Evolutionary conservation across 2,888 invertebrate genomes (phyloP).

Genomic region (Adelognathus sp.): DNA sequence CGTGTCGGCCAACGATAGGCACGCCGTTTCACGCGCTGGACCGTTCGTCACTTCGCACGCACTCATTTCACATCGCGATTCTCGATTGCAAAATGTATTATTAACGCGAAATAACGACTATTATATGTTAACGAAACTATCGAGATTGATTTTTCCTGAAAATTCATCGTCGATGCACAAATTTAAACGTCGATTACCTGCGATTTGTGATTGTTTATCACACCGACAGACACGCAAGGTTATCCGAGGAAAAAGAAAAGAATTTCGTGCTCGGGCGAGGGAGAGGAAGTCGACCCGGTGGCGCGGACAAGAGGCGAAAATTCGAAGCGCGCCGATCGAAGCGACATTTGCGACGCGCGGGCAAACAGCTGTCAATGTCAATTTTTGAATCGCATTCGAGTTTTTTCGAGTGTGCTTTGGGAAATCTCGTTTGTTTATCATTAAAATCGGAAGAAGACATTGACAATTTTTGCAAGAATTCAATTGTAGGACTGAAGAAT

Average conservation of each 20-base stretch:
- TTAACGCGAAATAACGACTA: constrained; percentile 53
- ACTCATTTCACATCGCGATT: constrained; percentile 30
- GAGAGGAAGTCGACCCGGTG: constrained; percentile 44
- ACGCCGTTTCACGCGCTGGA: constrained; percentile 28
- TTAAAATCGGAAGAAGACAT: too few relatives aligned
- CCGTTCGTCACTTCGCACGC: constrained; percentile 38
- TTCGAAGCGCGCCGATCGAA: constrained; percentile 3
- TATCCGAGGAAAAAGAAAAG: constrained; percentile 69
- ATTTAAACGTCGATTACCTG: constrained; percentile 75
- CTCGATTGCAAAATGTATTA: constrained; percentile 15
- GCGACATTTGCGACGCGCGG: constrained; percentile 28
- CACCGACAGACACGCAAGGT: constrained; percentile 71
- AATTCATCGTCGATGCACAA: constrained; percentile 59
- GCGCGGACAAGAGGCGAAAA: constrained; percentile 29
- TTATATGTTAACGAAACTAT: not conserved
- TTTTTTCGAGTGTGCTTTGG: too few relatives aligned
- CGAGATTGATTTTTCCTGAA: not conserved
- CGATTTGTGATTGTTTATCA: constrained; percentile 75
- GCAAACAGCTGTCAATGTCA: not conserved
- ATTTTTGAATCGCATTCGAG: not conserved
- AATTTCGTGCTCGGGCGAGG: constrained; percentile 17
- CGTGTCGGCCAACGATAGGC: not conserved
- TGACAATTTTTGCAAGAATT: too few relatives aligned
- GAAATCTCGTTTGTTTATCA: too few relatives aligned
- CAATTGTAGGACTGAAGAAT: too few relatives aligned